Evolutionary conservation across 2,797 vertebrate species (phyloP), one percentile per base, ranked within the genome.

Genomic region (Myotis pilosus): DNA sequence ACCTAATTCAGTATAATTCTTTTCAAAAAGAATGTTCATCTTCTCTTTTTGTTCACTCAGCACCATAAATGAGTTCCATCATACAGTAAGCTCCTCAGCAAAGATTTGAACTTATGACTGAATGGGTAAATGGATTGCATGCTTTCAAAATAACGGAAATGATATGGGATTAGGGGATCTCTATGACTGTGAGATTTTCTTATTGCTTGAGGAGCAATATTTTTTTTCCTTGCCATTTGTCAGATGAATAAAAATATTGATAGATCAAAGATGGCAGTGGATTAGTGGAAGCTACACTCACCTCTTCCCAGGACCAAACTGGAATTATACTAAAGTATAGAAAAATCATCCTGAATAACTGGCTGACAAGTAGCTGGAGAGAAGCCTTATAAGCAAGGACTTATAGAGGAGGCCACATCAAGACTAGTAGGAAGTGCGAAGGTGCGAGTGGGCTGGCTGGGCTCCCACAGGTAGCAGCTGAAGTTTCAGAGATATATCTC

Each of bases 61-160:
- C 10, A 86, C 72, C 28, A 28, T 47, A 72, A 33, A 60, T 68
- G 71, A 87, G 68, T 93, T 36, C 33, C 74, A 74, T 38, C 16
- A 69, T 74, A 85, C 20, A 87, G 76, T 89, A 85, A 68, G 30
- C 38, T 78, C 33, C 80, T 86, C 71, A 78, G 64, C n/a, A 90
- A 79, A 94, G 69, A 64, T 79, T 44, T 88, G 88, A 88, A 95
- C 62, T 94, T 89, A 89, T 33, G 30, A 79, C 57, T 64, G 74
- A 78, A 87, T 57, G 72, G 23, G n/a, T 89, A 75, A 87, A 41
- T 87, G 28, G 30, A 71, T 72, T 78, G 57, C 88, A n/a, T 90
- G 38, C 49, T 38, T 94, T 94, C 49, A 91, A 88, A 92, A 93
- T 93, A 68, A 51, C 15, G 75, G 41, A 74, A 92, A 64, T 89